phyloP scores from a whole-genome alignment of 2,113 vertebrate species.

The Odocoileus virginianus region DNA sequence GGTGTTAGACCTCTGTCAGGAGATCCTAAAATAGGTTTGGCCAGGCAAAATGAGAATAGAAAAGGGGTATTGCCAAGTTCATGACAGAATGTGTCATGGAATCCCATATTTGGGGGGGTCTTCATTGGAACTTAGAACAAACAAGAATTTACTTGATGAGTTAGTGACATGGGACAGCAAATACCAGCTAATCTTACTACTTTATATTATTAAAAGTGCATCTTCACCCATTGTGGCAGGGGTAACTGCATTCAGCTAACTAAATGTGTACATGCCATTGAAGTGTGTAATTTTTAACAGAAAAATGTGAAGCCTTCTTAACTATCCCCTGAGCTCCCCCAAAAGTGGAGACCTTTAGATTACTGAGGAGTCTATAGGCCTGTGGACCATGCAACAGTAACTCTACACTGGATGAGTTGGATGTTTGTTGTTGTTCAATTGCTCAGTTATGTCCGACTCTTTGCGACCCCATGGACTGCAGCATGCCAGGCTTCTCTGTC shows the following conservation, averaged over 20 bases:
- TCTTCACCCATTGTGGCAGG: not conserved
- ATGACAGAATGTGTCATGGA: not conserved
- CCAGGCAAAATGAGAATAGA: not conserved
- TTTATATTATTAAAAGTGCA: not conserved
- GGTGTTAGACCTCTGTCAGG: not conserved
- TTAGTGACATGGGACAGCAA: not conserved
- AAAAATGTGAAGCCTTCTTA: not conserved
- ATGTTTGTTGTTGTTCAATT: not conserved
- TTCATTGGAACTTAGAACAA: not conserved
- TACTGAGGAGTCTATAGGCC: not conserved
- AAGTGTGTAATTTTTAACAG: not conserved
- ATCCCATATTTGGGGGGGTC: not conserved
- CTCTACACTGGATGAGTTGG: not conserved
- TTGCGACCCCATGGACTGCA: not conserved
- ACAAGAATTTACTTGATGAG: not conserved
- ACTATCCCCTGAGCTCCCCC: not conserved
- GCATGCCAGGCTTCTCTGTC: not conserved
- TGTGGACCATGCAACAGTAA: not conserved
- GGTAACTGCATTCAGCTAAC: not conserved
- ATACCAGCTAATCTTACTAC: not conserved
- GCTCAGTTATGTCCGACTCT: accelerated
- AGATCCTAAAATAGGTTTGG: not conserved
- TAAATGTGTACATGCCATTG: not conserved
- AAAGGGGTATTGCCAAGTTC: not conserved
- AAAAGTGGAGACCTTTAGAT: not conserved